These are phyloP conservation scores for Campylomormyrus tamandua DNA, from an alignment of 2,113 vertebrate species.

Conservation along the genomic window DNA sequence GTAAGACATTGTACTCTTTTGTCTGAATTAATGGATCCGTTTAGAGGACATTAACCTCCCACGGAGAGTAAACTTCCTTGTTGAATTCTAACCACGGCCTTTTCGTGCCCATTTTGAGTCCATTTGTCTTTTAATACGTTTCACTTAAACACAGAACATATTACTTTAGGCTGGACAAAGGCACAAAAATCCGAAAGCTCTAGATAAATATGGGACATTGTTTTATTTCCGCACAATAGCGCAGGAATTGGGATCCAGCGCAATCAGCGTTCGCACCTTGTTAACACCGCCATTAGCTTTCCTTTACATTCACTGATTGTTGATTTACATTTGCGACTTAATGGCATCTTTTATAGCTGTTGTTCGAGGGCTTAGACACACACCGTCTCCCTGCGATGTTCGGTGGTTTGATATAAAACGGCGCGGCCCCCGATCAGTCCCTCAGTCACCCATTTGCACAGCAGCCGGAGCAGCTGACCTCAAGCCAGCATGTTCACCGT, in stretches of 20 bases:
- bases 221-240: not conserved
- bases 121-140: not conserved
- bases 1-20: constrained; percentile 55
- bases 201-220: not conserved
- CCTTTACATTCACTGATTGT: constrained; percentile 72
- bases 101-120: not conserved
- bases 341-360: constrained; percentile 53
- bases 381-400: constrained; percentile 24
- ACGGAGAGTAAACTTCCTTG: constrained; percentile 41
- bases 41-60: constrained; percentile 56
- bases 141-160: not conserved
- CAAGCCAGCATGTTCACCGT: constrained; percentile 38
- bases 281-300: constrained; percentile 71
- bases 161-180: not conserved
- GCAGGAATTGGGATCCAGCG: constrained; percentile 34
- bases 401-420: constrained; percentile 66
- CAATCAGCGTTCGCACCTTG: constrained; percentile 69
- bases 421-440: constrained; percentile 6
- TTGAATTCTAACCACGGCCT: not conserved
- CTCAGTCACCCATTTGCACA: constrained; percentile 33
- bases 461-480: not conserved
- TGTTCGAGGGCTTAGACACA: constrained; percentile 45
- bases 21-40: constrained; percentile 64
- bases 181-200: not conserved
- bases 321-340: constrained; percentile 74